Conservation (phyloP, 1,140 invertebrate genomes). For the Meloidogyne hapla region DNA sequence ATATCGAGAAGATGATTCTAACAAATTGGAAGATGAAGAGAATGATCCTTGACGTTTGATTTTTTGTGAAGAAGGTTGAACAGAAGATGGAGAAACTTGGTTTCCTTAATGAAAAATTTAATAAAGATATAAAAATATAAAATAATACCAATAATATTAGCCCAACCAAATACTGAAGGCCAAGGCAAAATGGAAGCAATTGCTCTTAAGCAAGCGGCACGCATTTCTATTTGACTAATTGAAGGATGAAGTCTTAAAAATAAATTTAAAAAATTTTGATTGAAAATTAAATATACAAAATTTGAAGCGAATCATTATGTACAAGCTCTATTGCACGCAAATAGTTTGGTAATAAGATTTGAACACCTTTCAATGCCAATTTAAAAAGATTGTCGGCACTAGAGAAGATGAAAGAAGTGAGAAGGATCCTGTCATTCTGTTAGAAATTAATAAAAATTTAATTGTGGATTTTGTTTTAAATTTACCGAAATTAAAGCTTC, state of each 20-base stretch:
- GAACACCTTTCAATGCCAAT: slow-evolving; percentile 86
- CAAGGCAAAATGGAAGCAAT: slow-evolving; percentile 55
- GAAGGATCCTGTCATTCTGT: slow-evolving; percentile 56
- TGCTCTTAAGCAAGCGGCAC: slow-evolving; percentile 53
- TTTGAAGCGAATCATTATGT: slow-evolving; percentile 74
- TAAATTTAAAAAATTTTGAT: slow-evolving; percentile 21
- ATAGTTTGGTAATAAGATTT: slow-evolving; percentile 83
- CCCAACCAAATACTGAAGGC: slow-evolving; percentile 58
- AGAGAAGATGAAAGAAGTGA: slow-evolving; percentile 62
- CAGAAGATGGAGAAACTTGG: slow-evolving; percentile 12
- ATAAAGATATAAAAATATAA: slow-evolving; percentile 6
- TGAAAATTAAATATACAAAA: slow-evolving; percentile 58
- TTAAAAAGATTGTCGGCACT: slow-evolving; percentile 73
- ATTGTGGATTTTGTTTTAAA: no score
- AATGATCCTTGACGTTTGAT: not conserved
- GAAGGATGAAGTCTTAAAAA: slow-evolving; percentile 57
- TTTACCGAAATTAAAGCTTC: slow-evolving; percentile 77
- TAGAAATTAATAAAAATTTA: slow-evolving; percentile 71
- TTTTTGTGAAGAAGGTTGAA: not conserved
- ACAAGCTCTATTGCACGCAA: slow-evolving; percentile 84
- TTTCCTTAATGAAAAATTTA: slow-evolving; percentile 3
- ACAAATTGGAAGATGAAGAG: slow-evolving; percentile 30
- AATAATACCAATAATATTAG: slow-evolving; percentile 27
- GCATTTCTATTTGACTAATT: slow-evolving; percentile 58
- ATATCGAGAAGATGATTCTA: slow-evolving; percentile 69